Conservation (phyloP, 2,113 vertebrate species). For the Sarotherodon lohbergeri region DNA sequence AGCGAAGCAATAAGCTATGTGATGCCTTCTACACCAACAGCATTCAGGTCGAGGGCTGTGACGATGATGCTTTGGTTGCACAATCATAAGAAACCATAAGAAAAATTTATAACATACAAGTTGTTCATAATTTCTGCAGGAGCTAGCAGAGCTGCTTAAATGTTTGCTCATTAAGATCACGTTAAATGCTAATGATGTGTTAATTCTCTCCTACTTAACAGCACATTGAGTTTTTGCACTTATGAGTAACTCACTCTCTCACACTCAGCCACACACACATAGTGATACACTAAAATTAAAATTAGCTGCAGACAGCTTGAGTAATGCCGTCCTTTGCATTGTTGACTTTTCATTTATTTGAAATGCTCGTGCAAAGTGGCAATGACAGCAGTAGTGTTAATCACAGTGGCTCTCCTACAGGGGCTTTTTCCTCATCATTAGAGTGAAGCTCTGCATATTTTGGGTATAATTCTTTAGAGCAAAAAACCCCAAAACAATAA, state of each 20-base stretch:
- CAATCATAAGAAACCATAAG: neutral
- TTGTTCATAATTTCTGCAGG: neutral
- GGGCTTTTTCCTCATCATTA: neutral
- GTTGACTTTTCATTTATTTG: neutral
- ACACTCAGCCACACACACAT: neutral
- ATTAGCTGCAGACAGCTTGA: neutral
- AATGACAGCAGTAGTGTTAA: neutral
- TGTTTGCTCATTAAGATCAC: neutral
- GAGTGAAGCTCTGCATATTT: neutral
- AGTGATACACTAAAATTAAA: neutral
- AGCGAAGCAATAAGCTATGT: no score
- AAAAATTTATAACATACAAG: neutral
- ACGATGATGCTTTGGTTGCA: neutral
- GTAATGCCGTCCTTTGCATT: neutral
- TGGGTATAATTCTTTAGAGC: neutral
- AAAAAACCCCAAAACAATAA: neutral
- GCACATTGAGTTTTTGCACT: neutral
- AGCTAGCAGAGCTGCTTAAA: neutral
- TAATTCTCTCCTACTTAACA: neutral
- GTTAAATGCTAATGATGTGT: neutral
- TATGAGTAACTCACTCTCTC: neutral
- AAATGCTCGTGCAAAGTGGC: neutral
- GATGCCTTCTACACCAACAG: no score
- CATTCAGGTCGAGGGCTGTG: neutral
- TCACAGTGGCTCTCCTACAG: neutral